Conservation (phyloP, 2,797 vertebrate genomes). For the Danio jaintianensis region DNA sequence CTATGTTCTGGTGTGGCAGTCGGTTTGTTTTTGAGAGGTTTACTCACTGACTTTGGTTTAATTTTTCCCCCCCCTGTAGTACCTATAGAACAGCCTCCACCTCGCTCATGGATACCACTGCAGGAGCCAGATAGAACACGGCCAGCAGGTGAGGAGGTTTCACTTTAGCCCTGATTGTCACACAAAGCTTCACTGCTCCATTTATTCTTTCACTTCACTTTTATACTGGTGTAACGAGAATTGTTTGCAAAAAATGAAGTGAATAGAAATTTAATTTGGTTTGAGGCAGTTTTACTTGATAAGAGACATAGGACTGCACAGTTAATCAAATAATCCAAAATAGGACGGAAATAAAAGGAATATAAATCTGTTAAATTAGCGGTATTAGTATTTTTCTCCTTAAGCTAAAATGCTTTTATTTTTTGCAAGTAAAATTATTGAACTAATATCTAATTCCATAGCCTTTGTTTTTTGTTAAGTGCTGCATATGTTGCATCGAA, state of each 20-base stretch:
- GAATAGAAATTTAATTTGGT: not conserved
- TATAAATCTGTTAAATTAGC: too few relatives aligned
- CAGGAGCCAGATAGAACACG: slow-evolving; percentile 93
- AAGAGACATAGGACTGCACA: not conserved
- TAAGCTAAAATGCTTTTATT: too few relatives aligned
- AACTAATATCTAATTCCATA: too few relatives aligned
- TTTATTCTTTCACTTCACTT: not conserved
- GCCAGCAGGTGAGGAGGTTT: slow-evolving; percentile 82
- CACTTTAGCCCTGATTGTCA: not conserved
- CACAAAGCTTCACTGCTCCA: too few relatives aligned
- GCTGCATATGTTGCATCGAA: too few relatives aligned
- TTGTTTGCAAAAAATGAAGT: not conserved
- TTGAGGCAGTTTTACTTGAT: not conserved
- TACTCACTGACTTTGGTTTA: not conserved
- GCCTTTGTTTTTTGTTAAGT: too few relatives aligned
- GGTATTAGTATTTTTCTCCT: too few relatives aligned
- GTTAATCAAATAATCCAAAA: not conserved
- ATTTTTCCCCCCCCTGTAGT: slow-evolving; percentile 75
- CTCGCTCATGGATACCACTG: slow-evolving; percentile 95
- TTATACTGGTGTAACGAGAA: not conserved
- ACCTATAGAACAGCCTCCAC: slow-evolving; percentile 93
- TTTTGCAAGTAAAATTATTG: too few relatives aligned
- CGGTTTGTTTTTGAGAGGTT: not conserved
- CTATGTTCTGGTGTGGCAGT: not conserved
- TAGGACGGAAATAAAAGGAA: too few relatives aligned